Base-by-base conservation (phyloP, 2,113 vertebrate genomes). In the Thymallus thymallus region DNA sequence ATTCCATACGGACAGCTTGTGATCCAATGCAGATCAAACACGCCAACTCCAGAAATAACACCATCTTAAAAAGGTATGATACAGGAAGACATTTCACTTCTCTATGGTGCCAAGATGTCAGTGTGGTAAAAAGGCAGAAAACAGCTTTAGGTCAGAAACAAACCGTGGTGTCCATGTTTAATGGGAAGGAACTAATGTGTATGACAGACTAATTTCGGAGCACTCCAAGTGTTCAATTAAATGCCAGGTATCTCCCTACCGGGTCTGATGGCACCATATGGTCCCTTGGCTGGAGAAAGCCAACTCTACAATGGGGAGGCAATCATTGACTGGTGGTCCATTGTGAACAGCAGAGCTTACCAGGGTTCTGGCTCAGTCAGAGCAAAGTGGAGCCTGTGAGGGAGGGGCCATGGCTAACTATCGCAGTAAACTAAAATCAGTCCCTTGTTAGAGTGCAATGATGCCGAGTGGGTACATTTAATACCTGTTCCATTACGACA, bases 211-310 rank as follows among this genome's bases (percentile, higher is more conserved):
- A 72, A 80, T 51, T 60, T 56, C 35, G 71, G 32, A 22, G 63
- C 45, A 65, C n/a, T 60, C 30, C 20, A 55, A 23, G 23, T 65
- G 30, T 60, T 73, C 62, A 82, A 70, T 76, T 60, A 71, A 16
- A 65, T n/a, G 64, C n/a, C 9, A 24, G 22, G 22, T 32, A 45
- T 41, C 22, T 29, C 32, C 55, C 30, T 45, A 70, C 73, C 41
- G 65, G 29, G 26, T 76, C 63, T 30, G 71, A 72, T 61, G 65
- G 48, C 64, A 29, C 69, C 58, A 68, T 67, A 58, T 70, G 72
- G 4, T 62, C 18, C 75, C 51, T 66, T 80, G 69, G 75, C 41
- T 51, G 7, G 48, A 60, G 26, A 9, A 68, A 63, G 0, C 13
- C 9, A 23, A 18, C 22, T 56, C 41, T 64, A 63, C 22, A 68